Base-by-base conservation (phyloP, 2,113 vertebrate genomes). In the Rhombomys opimus region DNA sequence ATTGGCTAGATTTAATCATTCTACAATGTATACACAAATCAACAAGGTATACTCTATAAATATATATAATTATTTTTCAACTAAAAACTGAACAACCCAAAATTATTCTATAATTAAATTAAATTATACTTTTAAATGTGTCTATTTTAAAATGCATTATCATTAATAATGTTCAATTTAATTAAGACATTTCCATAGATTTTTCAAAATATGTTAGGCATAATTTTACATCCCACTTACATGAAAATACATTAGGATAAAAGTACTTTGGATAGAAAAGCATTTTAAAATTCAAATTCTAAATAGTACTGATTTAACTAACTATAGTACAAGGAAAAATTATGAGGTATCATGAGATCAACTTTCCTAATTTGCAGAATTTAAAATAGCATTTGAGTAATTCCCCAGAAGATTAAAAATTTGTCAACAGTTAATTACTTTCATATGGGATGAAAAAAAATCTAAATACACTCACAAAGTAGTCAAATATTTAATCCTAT, bases 91-190 rank as follows among this genome's bases (percentile, higher is more conserved):
- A 94, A 59, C 25, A 75, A 82, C 12, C 23, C 1, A 4, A 95
- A 84, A 57, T 94, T 87, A 70, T 89, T 95, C 91, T 84, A 78
- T 81, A 95, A 92, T 93, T 95, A 87, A 93, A 91, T 77, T 6
- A 94, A 61, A 92, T 90, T 77, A 63, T 13, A 92, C 5, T 75
- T 92, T 94, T 41, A 87, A 82, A 91, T 82, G 20, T 87, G n/a
- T 73, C 67, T 73, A 52, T 78, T 87, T 96, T 84, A 68, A 88
- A 72, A 41, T 85, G 81, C 8, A 84, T 84, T 87, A 73, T 25
- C 25, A 65, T 41, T 89, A 96, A 87, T 87, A 89, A 90, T 90
- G 18, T 73, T 20, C 63, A 54, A 92, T 87, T 63, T 90, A 95
- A 70, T 96, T 50, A 76, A 96, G 61, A 57, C 32, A 90, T 67